A percentile compares a stretch with the other conserved stretches of the same genome.
phyloP scores from a whole-genome alignment of 1,140 invertebrate genomes.

The Drosophila virilis region DNA sequence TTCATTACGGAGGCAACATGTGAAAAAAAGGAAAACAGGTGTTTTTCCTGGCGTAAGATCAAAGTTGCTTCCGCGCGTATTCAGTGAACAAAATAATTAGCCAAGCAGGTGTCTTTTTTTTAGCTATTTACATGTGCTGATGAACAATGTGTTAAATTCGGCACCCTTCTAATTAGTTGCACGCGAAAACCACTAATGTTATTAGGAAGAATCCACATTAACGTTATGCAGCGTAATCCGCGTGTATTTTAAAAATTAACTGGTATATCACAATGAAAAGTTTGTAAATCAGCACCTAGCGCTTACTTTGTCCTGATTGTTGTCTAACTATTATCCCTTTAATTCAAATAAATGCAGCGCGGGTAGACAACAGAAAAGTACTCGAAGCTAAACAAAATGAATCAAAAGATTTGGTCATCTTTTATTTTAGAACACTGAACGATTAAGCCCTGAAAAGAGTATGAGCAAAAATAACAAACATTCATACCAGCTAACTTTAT shows the following conservation, averaged over 20 bases:
- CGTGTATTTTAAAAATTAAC: slow-evolving; percentile 8
- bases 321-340: slow-evolving; percentile 66
- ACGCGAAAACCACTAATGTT: slow-evolving; percentile 33
- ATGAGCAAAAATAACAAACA: no score
- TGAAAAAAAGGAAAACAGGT: slow-evolving; percentile 47
- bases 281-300: slow-evolving; percentile 40
- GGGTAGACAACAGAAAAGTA: slow-evolving; percentile 58
- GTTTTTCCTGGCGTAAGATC: slow-evolving; percentile 44
- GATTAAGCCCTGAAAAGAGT: no score
- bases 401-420: no score
- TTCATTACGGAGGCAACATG: slow-evolving; percentile 44
- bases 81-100: slow-evolving; percentile 80
- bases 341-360: slow-evolving; percentile 57
- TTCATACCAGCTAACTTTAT: no score
- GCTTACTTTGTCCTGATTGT: slow-evolving; percentile 28
- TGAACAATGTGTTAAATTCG: slow-evolving; percentile 30
- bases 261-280: slow-evolving; percentile 20
- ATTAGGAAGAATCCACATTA: slow-evolving; percentile 40
- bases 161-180: slow-evolving; percentile 53
- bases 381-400: not conserved
- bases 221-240: not conserved
- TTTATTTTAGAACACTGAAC: no score
- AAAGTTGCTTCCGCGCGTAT: slow-evolving; percentile 39
- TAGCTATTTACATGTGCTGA: slow-evolving; percentile 20
- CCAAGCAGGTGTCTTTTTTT: slow-evolving; percentile 38